Base-by-base conservation (phyloP, 1,140 invertebrate species). In the Copidosoma floridanum region DNA sequence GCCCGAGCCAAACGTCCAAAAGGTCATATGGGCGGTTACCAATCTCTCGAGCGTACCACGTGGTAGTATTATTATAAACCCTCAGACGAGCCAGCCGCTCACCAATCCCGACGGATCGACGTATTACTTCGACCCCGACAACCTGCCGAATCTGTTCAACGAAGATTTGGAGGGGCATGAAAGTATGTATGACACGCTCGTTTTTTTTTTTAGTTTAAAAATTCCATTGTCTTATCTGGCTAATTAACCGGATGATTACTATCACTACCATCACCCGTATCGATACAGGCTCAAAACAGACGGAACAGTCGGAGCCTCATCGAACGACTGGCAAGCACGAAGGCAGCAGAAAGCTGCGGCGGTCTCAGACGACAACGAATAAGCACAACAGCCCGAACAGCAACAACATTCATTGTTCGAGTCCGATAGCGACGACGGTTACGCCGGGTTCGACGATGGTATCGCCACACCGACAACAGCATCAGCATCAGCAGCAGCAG, bases 51-150 rank as follows among this genome's bases (percentile, higher is more conserved):
- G 85, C 58, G 90, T 94, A 35, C 92, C 92, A 52, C 82, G 87
- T 54, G 93, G 93, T 44, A 92, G 90, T 66, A 81, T 94, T 61
- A 88, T 94, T 61, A 92, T 95, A 70, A 91, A 94, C 77, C 92
- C 92, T 24, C 89, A 88, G 77, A 87, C 86, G 64, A 80, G 78
- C 67, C 74, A 78, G 35, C 73, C 72, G 10, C 77, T 73, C 50
- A 78, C 69, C 2, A 79, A 78, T 55, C 58, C 72, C 3, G 74
- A 77, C 29, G 83, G 83, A 50, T 84, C 86, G 24, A 81, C 89
- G 35, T 91, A 92, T 72, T 87, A 87, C 56, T 90, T 86, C 72
- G 87, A 90, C 72, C 89, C 89, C 35, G 82, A 82, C 35, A 89
- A 89, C 72, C 84, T 85, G 61, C 86, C 85, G 5, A 77, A 79